Conservation (phyloP, 2,797 vertebrate species). For the Ceryle rudis region DNA sequence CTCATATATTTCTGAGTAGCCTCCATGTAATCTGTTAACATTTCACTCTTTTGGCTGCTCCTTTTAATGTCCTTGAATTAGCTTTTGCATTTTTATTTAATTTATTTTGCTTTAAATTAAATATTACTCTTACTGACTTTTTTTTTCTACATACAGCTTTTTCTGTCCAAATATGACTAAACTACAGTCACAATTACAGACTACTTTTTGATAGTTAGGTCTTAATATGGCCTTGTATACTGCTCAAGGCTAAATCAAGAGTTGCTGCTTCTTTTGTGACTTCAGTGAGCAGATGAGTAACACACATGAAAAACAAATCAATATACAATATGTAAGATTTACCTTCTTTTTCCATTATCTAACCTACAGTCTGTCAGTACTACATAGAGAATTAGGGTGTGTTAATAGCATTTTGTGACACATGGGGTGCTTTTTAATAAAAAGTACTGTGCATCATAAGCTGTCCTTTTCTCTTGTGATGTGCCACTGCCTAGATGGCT, state of each 20-base stretch:
- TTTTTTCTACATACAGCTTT: neutral
- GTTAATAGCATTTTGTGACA: constrained; percentile 38
- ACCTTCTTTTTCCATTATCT: neutral
- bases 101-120: constrained; percentile 8
- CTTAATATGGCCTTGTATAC: neutral
- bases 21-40: neutral
- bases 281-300: neutral
- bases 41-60: neutral
- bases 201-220: neutral
- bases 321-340: neutral
- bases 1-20: neutral
- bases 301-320: neutral
- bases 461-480: constrained; percentile 61
- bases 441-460: constrained; percentile 44
- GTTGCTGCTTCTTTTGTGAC: neutral
- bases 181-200: neutral
- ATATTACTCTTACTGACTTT: neutral
- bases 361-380: neutral
- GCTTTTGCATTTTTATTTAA: neutral
- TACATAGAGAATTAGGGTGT: neutral
- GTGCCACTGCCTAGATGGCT: constrained; percentile 44
- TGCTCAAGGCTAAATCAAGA: neutral
- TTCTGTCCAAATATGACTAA: neutral
- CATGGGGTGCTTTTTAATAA: constrained; percentile 60
- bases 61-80: neutral